Evolutionary conservation across 2,888 invertebrate species (phyloP).

Genomic region (Blomia tropicalis): DNA sequence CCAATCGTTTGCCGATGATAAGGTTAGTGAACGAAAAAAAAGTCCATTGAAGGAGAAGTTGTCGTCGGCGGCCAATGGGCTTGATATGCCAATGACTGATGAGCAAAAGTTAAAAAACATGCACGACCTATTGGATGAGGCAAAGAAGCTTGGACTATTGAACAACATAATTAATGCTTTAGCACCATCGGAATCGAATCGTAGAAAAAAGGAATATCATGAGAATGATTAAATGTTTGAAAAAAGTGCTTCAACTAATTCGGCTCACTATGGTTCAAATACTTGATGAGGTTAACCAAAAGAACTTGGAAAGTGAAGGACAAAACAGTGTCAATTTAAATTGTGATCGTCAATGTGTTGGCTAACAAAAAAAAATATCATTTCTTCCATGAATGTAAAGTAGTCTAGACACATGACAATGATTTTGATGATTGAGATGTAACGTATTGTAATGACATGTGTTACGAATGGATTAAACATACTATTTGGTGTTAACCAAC

Average conservation of each 20-base stretch:
- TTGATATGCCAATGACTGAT: conserved; percentile 14
- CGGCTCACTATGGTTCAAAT: too few relatives aligned
- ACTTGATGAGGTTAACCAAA: too few relatives aligned
- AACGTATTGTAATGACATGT: too few relatives aligned
- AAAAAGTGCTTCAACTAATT: too few relatives aligned
- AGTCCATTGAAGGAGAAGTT: conserved; percentile 11
- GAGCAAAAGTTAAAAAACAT: conserved; percentile 19
- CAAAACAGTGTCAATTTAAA: background rate
- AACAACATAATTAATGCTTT: conserved; percentile 23
- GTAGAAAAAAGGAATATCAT: background rate
- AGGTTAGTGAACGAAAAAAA: background rate
- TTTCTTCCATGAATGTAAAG: too few relatives aligned
- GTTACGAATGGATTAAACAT: too few relatives aligned
- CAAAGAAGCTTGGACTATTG: conserved; percentile 22
- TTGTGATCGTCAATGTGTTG: too few relatives aligned
- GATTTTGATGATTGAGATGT: too few relatives aligned
- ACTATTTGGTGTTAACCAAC: too few relatives aligned
- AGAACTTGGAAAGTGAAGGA: background rate
- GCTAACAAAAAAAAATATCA: too few relatives aligned
- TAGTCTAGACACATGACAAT: too few relatives aligned
- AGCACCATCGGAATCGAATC: background rate
- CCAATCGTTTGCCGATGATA: background rate
- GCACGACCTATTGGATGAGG: conserved; percentile 24
- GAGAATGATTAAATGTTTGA: too few relatives aligned
- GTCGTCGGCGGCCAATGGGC: conserved; percentile 1